Base-by-base conservation (phyloP, 2,113 vertebrate genomes). In the Platichthys flesus region DNA sequence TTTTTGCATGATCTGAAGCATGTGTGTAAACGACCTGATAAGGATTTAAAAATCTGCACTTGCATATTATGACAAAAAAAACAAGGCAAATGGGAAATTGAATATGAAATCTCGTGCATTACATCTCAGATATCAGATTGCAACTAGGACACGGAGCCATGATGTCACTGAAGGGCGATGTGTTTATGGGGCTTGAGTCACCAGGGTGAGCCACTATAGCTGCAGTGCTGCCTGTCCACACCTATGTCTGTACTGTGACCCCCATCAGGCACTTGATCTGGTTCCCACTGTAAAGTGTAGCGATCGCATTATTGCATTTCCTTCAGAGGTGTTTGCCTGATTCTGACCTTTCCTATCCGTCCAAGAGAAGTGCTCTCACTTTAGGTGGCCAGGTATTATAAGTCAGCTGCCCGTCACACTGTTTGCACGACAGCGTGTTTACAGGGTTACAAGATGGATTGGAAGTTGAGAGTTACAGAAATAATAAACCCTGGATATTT, bases 231-330 rank as follows among this genome's bases (percentile, higher is more conserved):
- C 35, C 61, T 45, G 79, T 74, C 78, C 76, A 68, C 82, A 74
- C 78, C 83, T 81, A 69, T 26, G 52, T 83, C 37, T 83, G 84
- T 74, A 85, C 84, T 67, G 57, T 74, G 75, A 88, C 85, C 88
- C 78, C 79, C 56, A 59, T 79, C 69, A 77, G 68, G 72, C 71
- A 77, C 68, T 51, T 45, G 79, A 88, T 87, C 83, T 72, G 71
- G 67, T 67, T 74, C 79, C 35, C 54, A 84, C 78, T 87, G 81
- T 89, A 62, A 89, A 83, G 71, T 45, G 14, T 56, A 28, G 58
- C 21, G 2, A 74, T 71, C 58, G 65, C 70, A 76, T 74, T 37
- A 65, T 60, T 40, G 20, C 63, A 24, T 67, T 56, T 76, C 75
- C 74, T 84, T 82, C 87, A 77, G 31, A 28, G 51, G 21, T 70